Evolutionary conservation across 2,113 vertebrate genomes (phyloP).

Genomic region (Thalassarche chlororhynchos): DNA sequence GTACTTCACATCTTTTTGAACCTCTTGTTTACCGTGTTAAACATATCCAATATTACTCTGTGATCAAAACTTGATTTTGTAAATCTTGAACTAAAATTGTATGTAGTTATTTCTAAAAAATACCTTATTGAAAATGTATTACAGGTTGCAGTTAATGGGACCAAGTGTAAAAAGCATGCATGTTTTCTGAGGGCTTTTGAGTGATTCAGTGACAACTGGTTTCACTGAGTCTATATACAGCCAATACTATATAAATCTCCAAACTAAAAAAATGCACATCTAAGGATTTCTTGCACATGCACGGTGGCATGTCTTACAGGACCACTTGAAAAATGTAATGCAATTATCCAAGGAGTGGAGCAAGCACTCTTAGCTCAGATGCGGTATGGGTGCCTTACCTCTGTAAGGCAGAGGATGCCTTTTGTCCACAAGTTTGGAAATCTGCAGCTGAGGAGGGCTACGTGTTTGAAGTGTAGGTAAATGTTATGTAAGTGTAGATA

Average conservation of each 20-base stretch:
- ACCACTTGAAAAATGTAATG: neutral
- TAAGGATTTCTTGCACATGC: neutral
- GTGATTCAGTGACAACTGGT: neutral
- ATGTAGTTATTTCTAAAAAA: neutral
- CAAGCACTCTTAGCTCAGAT: neutral
- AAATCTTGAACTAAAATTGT: neutral
- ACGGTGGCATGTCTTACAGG: neutral
- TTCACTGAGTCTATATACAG: neutral
- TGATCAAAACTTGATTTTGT: neutral
- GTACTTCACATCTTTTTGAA: neutral
- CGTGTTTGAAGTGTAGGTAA: neutral
- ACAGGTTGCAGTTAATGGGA: neutral
- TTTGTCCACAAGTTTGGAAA: neutral
- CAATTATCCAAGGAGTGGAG: neutral
- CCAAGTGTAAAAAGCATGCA: neutral
- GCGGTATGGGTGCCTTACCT: neutral
- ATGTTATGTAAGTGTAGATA: neutral
- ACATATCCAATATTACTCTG: neutral
- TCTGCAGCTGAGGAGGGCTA: neutral
- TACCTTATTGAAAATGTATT: neutral
- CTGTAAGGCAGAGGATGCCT: neutral
- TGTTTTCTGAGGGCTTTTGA: neutral
- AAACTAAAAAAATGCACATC: neutral
- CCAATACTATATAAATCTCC: neutral
- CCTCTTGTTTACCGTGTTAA: neutral